Conservation (phyloP, 92 coral and sea anemone genomes). For the Bergia sp. region DNA sequence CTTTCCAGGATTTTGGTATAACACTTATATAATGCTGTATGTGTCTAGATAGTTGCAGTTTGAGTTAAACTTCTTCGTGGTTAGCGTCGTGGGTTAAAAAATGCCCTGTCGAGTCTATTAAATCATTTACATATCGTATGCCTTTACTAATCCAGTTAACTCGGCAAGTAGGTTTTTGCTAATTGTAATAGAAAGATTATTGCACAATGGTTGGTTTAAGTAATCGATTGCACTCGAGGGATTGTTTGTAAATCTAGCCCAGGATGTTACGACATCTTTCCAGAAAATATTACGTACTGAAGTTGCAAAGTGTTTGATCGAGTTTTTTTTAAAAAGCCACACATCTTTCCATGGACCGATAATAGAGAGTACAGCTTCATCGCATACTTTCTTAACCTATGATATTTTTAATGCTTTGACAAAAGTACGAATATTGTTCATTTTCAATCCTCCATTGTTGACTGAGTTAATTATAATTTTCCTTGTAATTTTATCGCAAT, state of each 20-base stretch:
- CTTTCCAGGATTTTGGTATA: too few relatives aligned
- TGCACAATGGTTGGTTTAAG: conserved; percentile 32
- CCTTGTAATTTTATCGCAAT: conserved; percentile 34
- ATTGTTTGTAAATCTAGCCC: conserved; percentile 33
- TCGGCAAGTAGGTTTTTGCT: background rate
- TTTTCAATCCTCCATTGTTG: conserved; percentile 50
- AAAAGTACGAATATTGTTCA: background rate
- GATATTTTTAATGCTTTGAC: conserved; percentile 39
- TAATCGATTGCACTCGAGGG: too few relatives aligned
- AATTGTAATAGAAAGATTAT: conserved; percentile 24
- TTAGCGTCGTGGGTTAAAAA: background rate
- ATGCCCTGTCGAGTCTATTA: background rate
- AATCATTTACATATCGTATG: too few relatives aligned
- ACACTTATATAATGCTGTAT: too few relatives aligned
- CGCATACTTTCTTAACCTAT: conserved; percentile 37
- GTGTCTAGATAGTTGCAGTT: too few relatives aligned
- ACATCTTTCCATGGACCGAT: conserved; percentile 16
- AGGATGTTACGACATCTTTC: conserved; percentile 35
- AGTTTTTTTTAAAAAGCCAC: conserved; percentile 39
- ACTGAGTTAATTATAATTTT: conserved; percentile 23
- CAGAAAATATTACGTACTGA: conserved; percentile 3
- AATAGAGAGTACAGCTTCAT: conserved; percentile 4
- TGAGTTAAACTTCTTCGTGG: too few relatives aligned
- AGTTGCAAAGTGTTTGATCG: conserved; percentile 2
- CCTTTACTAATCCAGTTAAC: too few relatives aligned